phyloP scores from a whole-genome alignment of 2,797 vertebrate genomes.

The Sebastes elongatus region DNA sequence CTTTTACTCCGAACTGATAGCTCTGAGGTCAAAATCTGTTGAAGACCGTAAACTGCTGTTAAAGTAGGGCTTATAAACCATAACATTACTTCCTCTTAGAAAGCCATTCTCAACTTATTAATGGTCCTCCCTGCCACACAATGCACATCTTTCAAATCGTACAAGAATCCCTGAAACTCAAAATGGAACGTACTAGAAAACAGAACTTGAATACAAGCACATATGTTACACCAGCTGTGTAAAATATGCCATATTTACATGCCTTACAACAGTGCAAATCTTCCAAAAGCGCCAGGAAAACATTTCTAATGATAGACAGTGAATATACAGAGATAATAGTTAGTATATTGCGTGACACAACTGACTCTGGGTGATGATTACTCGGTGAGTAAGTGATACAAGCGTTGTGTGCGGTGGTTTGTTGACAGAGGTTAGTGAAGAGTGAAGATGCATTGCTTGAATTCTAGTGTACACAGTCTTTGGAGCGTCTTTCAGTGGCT shows the following conservation, averaged over 20 bases:
- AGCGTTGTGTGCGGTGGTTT: conserved; percentile 43
- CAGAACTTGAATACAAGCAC: conserved; percentile 54
- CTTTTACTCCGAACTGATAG: neutral
- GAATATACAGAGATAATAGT: conserved; percentile 59
- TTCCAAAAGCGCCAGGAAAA: conserved; percentile 39
- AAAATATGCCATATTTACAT: conserved; percentile 76
- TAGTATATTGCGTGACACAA: conserved; percentile 45
- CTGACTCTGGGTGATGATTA: conserved; percentile 26
- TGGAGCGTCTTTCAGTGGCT: conserved; percentile 34
- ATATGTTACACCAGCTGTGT: conserved; percentile 47
- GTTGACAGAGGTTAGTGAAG: conserved; percentile 27
- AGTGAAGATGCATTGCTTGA: conserved; percentile 22
- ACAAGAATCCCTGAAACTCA: conserved; percentile 81
- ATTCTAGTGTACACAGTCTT: conserved; percentile 32
- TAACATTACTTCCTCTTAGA: conserved; percentile 3
- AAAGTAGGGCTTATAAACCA: neutral
- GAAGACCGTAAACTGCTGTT: conserved; percentile 36
- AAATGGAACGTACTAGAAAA: conserved; percentile 65
- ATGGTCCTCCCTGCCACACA: conserved; percentile 33
- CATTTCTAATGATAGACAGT: conserved; percentile 39
- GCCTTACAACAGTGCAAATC: conserved; percentile 71
- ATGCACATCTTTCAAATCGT: conserved; percentile 35
- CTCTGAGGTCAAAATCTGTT: conserved; percentile 13
- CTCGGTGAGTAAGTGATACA: conserved; percentile 29
- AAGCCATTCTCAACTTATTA: conserved; percentile 16